phyloP scores from a whole-genome alignment of 2,113 vertebrate species.

The Alligator sinensis region DNA sequence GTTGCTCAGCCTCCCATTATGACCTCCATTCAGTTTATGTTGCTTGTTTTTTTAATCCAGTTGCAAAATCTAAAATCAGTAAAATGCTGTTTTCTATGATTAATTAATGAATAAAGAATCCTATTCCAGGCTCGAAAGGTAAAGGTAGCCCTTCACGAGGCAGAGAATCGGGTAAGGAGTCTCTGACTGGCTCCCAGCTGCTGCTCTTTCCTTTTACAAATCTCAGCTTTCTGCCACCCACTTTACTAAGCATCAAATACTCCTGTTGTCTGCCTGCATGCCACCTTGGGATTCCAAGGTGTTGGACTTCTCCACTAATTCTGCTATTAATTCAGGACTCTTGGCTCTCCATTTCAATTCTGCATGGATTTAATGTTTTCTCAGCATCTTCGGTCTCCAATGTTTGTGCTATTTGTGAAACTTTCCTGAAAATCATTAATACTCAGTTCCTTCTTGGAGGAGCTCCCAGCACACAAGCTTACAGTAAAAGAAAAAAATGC shows the following conservation, averaged over 20 bases:
- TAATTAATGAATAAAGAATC: constrained; percentile 34
- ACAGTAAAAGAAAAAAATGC: not conserved
- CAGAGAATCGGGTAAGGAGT: constrained; percentile 50
- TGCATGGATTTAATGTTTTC: not conserved
- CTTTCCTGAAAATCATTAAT: rapidly evolving
- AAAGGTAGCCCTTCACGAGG: constrained; percentile 50
- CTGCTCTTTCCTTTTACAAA: not conserved
- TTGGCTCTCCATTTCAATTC: not conserved
- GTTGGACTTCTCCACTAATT: not conserved
- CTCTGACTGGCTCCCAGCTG: rapidly evolving
- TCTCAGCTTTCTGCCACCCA: not conserved
- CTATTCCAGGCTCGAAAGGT: constrained; percentile 52
- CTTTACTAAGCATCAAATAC: not conserved
- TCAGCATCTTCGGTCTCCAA: not conserved
- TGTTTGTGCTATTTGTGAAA: not conserved
- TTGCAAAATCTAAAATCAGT: constrained; percentile 34
- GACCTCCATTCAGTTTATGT: not conserved
- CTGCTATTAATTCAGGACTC: not conserved
- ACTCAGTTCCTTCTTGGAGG: not conserved
- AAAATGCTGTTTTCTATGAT: not conserved
- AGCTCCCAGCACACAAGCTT: not conserved
- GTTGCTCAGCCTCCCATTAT: not conserved
- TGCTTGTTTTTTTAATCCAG: not conserved
- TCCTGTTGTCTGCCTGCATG: not conserved
- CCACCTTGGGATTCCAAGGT: not conserved